Base-by-base conservation (phyloP, 2,113 vertebrate species). In the Saiga tatarica region DNA sequence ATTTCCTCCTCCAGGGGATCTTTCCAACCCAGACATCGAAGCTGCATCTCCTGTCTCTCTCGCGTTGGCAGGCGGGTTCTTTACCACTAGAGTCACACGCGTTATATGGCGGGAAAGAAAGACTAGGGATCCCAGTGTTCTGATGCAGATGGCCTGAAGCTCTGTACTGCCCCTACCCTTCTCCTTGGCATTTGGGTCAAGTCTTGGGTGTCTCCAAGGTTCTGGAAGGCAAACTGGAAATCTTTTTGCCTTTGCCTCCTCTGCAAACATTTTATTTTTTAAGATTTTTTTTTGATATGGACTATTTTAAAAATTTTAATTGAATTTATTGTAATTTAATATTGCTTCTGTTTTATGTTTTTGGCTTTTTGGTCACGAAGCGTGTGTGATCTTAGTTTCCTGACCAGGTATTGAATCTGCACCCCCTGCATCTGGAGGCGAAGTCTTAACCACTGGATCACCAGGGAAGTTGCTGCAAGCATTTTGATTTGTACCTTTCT, bases 361-460 rank as follows among this genome's bases (percentile, higher is more conserved):
- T 76, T 76, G 71, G 21, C 19, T 36, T 71, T 39, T 71, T 39
- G 71, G 23, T 21, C 71, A 76, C 0, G 12, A 42, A 25, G 36
- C 6, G 0, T 42, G 12, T 26, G 23, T 36, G 71, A 42, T 76
- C 67, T 23, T 71, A 71, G 10, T 71, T 71, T 71, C 67, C n/a
- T 12, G 67, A 71, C 19, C 71, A 76, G 36, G 36, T 13, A 76
- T 26, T 42, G 23, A 42, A 42, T 11, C 36, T 0, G 0, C 3
- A 74, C 5, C 2, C 21, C 21, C 21, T 76, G 36, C 71, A 26
- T 26, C 6, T 1, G 39, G 25, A 76, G 12, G 36, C 0, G 0
- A 76, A 42, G 36, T 76, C 71, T 26, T 76, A 76, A 76, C 36
- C 36, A 42, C 36, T 76, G 23, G 36, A 14, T 3, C 12, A 42